Base-by-base conservation (phyloP, 2,113 vertebrate genomes). In the Ellobius talpinus region DNA sequence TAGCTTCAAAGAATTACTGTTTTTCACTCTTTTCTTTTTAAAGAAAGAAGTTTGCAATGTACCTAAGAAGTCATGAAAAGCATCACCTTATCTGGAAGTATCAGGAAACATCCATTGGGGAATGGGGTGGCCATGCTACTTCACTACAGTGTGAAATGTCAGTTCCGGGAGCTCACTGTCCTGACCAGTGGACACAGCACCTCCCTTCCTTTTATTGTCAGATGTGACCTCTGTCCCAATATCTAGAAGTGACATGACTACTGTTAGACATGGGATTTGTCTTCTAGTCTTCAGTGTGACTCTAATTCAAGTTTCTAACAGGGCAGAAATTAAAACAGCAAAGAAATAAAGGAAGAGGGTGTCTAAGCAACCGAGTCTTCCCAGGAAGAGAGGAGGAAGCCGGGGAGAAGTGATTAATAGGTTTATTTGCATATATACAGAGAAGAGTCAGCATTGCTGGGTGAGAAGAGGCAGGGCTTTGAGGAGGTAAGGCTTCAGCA, bases 381-480 rank as follows among this genome's bases (percentile, higher is more conserved):
- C 92, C 76, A 88, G 95, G 95, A 95, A 97, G 97, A 97, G 97
- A 97, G 91, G 66, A 97, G 90, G 93, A 97, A 96, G 92, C 88
- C 76, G 11, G 0, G 61, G 72, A 97, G 93, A 95, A 95, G 96
- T 94, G 95, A 94, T 33, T 96, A 97, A 97, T 8, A 96, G 97
- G 91, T 97, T 98, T 97, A 98, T 98, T 97, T 98, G 97, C 96
- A 96, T 96, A 96, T 78, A 97, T 94, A 97, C 82, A 87, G 72
- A 95, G 87, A 91, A 93, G 87, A 92, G 89, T 94, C 92, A 95
- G 87, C 76, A 0, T 65, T 55, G 92, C 93, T 85, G 88, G 96
- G 73, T 85, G 89, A 91, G 94, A 70, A 85, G 94, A 89, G 87
- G 93, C 47, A 33, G 74, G 97, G 82, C 92, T 82, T 85, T 82